phyloP scores from a whole-genome alignment of 2,888 invertebrate species.

The Diloba caeruleocephala region DNA sequence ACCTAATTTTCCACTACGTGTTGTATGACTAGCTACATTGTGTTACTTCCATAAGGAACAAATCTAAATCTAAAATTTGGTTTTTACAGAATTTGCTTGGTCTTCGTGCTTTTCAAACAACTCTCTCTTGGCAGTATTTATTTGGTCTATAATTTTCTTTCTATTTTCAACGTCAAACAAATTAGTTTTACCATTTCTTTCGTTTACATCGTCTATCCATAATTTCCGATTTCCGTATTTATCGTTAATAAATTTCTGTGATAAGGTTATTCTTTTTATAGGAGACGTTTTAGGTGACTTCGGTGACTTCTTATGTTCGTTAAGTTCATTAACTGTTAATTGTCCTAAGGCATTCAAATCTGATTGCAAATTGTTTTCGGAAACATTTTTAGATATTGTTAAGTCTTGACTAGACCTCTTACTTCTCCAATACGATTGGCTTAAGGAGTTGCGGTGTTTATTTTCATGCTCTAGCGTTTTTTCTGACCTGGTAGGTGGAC shows the following conservation, averaged over 20 bases:
- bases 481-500: constrained; percentile 83
- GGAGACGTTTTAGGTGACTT: constrained; percentile 79
- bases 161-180: constrained; percentile 75
- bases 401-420: constrained; percentile 83
- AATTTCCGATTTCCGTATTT: constrained; percentile 86
- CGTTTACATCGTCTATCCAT: constrained; percentile 80
- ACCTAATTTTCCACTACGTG: constrained; percentile 73
- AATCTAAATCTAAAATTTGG: constrained; percentile 58
- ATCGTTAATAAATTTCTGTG: constrained; percentile 87
- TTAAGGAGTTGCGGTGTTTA: constrained; percentile 82
- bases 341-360: constrained; percentile 86
- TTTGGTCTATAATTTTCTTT: constrained; percentile 78
- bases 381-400: constrained; percentile 69
- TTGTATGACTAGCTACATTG: constrained; percentile 71
- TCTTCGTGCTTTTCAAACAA: constrained; percentile 71
- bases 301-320: constrained; percentile 77
- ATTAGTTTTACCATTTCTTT: constrained; percentile 72
- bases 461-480: constrained; percentile 75
- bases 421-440: constrained; percentile 86
- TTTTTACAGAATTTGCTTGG: constrained; percentile 68
- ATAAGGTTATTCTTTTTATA: constrained; percentile 79
- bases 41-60: constrained; percentile 48
- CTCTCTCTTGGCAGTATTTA: constrained; percentile 76
- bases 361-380: constrained; percentile 81
- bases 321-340: constrained; percentile 75